Conservation (phyloP, 30 jellyfish, hydroid and myxozoan genomes). For the Mastigias papua region DNA sequence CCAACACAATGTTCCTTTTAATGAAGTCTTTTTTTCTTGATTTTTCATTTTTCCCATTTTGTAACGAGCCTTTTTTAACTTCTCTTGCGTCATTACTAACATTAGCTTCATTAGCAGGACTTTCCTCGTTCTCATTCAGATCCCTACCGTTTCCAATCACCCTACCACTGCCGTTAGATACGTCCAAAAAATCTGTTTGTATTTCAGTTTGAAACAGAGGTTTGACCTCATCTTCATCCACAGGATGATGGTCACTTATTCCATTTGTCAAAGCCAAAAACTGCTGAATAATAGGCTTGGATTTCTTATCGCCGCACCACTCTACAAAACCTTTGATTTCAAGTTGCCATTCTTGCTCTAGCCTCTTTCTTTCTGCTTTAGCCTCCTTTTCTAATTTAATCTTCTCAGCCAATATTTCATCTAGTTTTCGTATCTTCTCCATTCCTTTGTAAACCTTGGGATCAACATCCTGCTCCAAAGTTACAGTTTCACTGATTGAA, state of each 20-base stretch:
- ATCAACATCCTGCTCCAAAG: slow-evolving; percentile 34
- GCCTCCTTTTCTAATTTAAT: slow-evolving; percentile 70
- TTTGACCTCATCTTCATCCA: slow-evolving; percentile 30
- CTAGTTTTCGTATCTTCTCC: slow-evolving; percentile 66
- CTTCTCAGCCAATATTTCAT: slow-evolving; percentile 74
- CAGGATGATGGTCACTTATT: slow-evolving; percentile 12
- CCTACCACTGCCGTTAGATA: background rate
- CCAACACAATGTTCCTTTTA: slow-evolving; percentile 77
- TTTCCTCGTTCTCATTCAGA: background rate
- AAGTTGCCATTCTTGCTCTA: slow-evolving; percentile 66
- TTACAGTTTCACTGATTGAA: slow-evolving; percentile 3
- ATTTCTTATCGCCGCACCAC: slow-evolving; percentile 66
- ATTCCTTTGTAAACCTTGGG: slow-evolving; percentile 73
- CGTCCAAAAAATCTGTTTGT: slow-evolving; percentile 30
- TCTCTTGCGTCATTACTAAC: background rate
- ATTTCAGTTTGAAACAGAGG: slow-evolving; percentile 73
- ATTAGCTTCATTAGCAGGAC: background rate
- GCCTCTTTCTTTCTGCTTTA: slow-evolving; percentile 74
- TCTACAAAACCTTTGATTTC: slow-evolving; percentile 69
- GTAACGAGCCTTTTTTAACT: background rate
- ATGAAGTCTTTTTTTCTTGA: slow-evolving; percentile 63
- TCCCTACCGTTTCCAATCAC: too few relatives aligned
- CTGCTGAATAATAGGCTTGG: slow-evolving; percentile 69
- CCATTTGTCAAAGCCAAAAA: slow-evolving; percentile 63
- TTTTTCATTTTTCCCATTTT: slow-evolving; percentile 1